Evolutionary conservation across 2,113 vertebrate genomes (phyloP), one percentile per base, ranked within the genome.

Genomic region (Eretmochelys imbricata): DNA sequence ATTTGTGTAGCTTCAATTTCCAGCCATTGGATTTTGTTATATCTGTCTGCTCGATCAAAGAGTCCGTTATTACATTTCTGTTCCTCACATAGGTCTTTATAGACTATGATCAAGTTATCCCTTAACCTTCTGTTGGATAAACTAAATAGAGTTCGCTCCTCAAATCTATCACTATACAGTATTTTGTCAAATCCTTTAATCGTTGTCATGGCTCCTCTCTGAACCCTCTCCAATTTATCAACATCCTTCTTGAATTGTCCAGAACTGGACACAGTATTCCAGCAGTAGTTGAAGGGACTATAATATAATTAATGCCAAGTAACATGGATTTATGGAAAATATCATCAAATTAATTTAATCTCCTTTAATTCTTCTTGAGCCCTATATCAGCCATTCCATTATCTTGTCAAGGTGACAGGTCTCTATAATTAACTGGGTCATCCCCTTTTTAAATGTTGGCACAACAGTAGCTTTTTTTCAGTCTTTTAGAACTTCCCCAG

Each of bases 361-460:
- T 35, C 84, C 22, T 1, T 95, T 88, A 82, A 76, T 25, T 79
- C 46, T 83, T 25, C 69, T 62, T 51, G 12, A 81, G 75, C 92
- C 93, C 42, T 92, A 65, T 53, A 46, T 95, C 89, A 42, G 3
- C 93, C 89, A 24, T 35, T 76, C 72, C 20, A 76, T 76, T 76
- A 4, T 75, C 80, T 91, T 92, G 49, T 38, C 65, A 89, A 93
- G 92, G 81, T 24, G 89, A 72, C 87, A 2, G 0, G 24, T 54
- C 83, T 65, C 85, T 51, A 14, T 78, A 53, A 12, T 83, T 80
- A 87, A 42, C 80, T 62, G 82, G 42, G 89, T 94, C 79, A 29
- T 11, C n/a, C 80, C 84, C 38, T 82, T 91, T 82, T 84, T 3
- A 75, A 82, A 79, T 75, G 8, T 85, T 59, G 54, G 49, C 89